phyloP scores from a whole-genome alignment of 2,113 vertebrate species.

The Bothrops jararaca region DNA sequence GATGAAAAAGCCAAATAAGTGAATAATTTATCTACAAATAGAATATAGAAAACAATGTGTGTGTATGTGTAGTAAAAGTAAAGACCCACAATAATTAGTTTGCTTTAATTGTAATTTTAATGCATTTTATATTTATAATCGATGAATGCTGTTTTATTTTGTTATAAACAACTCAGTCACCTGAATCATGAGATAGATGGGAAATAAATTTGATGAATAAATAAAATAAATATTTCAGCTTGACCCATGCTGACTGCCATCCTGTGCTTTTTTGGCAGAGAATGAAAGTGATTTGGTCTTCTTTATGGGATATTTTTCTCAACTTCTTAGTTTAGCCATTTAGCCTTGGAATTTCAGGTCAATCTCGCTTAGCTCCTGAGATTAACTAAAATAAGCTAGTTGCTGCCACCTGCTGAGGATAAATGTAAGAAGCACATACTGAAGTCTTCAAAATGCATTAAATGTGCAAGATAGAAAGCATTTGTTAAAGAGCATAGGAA shows the following conservation, averaged over 20 bases:
- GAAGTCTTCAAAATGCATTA: background rate
- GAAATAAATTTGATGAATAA: background rate
- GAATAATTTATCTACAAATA: background rate
- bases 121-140: background rate
- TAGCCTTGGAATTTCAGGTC: background rate
- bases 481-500: background rate
- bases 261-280: background rate
- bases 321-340: background rate
- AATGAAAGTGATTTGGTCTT: background rate
- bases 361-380: background rate
- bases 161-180: background rate
- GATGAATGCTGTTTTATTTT: background rate
- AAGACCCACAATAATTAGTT: background rate
- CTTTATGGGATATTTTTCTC: background rate
- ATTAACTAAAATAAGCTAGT: background rate
- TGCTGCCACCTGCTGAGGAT: background rate
- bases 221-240: background rate
- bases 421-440: background rate
- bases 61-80: background rate
- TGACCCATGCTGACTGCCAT: background rate
- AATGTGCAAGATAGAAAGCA: background rate
- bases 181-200: background rate
- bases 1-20: background rate
- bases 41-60: background rate
- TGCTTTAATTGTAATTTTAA: background rate